Conservation (phyloP, 1,140 invertebrate genomes). For the Pseudobourletiella spinata region DNA sequence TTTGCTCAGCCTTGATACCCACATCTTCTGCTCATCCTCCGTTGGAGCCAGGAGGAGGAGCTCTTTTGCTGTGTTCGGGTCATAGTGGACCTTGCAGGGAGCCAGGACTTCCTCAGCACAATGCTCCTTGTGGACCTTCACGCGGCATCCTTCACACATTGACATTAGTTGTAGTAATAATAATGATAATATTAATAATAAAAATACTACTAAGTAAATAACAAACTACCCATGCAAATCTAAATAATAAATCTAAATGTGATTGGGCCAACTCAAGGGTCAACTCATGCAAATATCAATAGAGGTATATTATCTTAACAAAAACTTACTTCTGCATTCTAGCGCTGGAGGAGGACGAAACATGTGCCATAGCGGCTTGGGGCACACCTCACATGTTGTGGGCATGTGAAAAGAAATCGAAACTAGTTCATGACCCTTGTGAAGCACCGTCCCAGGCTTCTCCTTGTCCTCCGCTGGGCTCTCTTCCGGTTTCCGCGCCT, state of each 20-base stretch:
- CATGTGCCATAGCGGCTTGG: slow-evolving; percentile 93
- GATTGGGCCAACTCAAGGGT: background rate
- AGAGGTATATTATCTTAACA: background rate
- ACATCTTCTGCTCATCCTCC: slow-evolving; percentile 79
- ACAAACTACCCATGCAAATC: background rate
- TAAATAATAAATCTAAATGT: background rate
- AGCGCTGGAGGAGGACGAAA: slow-evolving; percentile 91
- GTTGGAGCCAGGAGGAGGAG: slow-evolving; percentile 73
- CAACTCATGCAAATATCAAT: too few species aligned
- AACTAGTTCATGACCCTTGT: slow-evolving; percentile 95
- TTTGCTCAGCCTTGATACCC: slow-evolving; percentile 81
- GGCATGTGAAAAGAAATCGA: slow-evolving; percentile 96
- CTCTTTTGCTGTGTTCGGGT: slow-evolving; percentile 86
- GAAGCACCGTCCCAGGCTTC: slow-evolving; percentile 65
- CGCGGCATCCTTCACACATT: slow-evolving; percentile 89
- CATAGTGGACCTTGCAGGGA: slow-evolving; percentile 86
- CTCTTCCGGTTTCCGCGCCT: slow-evolving; percentile 74
- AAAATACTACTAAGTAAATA: background rate
- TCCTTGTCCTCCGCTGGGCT: slow-evolving; percentile 49
- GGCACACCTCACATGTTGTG: slow-evolving; percentile 93
- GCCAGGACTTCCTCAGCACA: slow-evolving; percentile 67
- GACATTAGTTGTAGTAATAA: too few species aligned
- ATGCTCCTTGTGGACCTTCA: slow-evolving; percentile 95
- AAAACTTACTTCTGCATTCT: slow-evolving; percentile 77
- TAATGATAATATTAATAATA: slow-evolving; percentile 3